Base-by-base conservation (phyloP, 2,797 vertebrate species). In the Sebastes glaucus region DNA sequence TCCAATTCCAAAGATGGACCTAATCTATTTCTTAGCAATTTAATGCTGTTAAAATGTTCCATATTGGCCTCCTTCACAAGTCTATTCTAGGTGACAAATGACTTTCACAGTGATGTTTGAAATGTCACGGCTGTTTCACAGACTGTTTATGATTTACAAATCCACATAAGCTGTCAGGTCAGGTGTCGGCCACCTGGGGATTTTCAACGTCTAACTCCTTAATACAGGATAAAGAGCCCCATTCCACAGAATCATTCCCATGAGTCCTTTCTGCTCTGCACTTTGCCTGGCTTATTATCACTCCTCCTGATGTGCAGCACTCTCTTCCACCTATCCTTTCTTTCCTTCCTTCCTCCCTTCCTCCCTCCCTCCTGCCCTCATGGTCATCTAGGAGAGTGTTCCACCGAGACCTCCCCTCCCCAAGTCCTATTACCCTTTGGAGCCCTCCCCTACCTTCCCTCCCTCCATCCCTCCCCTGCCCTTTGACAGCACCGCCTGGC, bases 351-450 rank as follows among this genome's bases (percentile, higher is more conserved):
- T 25, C 66, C 49, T 68, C 10, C 32, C 23, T 18, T 1, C 46
- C 28, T 68, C 18, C 61, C 30, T 30, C 7, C 30, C 30, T 32
- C 30, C 49, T 74, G 30, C 46, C 62, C 32, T 65, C 60, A 68
- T 5, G 59, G 52, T 78, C 75, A 81, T 95, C 88, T 95, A 99
- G 98, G 98, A 99, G 86, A 95, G 94, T n/a, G 96, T 97, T 85
- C 98, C 97, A 46, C 98, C 97, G 67, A 96, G 98, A 90, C 98
- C 98, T 88, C 98, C 98, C 86, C 98, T 99, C 82, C 98, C 98
- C 88, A 98, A 97, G 95, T 98, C 97, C 88, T 99, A 99, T 94
- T 95, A 96, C n/a, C 98, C 97, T 90, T 91, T 98, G 96, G 97
- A 98, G 69, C 91, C 96, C 88, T 96, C 96, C 95, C 93, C 94